A percentile compares a stretch with the other conserved stretches of the same genome.
Evolutionary conservation across 1,140 invertebrate genomes (phyloP).

Genomic region (Zaprionus davidi): DNA sequence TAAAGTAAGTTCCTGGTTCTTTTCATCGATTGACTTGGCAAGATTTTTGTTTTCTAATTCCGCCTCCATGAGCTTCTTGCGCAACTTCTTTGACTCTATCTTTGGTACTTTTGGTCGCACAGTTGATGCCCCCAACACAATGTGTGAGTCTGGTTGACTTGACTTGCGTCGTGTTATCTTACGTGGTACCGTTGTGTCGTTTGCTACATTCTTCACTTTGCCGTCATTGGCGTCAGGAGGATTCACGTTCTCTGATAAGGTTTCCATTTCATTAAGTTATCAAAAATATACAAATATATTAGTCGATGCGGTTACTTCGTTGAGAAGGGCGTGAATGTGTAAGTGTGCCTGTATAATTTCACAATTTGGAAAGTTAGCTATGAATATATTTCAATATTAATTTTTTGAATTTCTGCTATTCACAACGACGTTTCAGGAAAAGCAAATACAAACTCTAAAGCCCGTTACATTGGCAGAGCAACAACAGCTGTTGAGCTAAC

Average conservation of each 20-base stretch:
- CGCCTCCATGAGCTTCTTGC: conserved; percentile 59
- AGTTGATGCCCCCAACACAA: conserved; percentile 42
- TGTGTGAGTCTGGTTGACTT: conserved; percentile 32
- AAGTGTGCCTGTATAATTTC: conserved; percentile 38
- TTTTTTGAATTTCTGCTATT: conserved; percentile 32
- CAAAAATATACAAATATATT: conserved; percentile 32
- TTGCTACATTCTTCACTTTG: neutral
- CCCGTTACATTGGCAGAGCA: conserved; percentile 1
- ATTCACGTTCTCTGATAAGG: neutral
- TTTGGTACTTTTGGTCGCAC: conserved; percentile 45
- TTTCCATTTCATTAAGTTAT: conserved; percentile 34
- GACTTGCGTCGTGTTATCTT: conserved; percentile 37
- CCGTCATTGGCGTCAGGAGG: neutral
- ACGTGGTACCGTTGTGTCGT: neutral
- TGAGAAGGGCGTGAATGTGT: conserved; percentile 20
- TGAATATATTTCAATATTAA: conserved; percentile 27
- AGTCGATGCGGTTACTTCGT: conserved; percentile 1
- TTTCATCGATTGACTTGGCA: conserved; percentile 72
- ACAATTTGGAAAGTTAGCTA: conserved; percentile 40
- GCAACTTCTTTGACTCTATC: conserved; percentile 58
- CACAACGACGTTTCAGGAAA: conserved; percentile 35
- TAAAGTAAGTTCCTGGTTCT: conserved; percentile 85
- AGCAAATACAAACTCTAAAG: conserved; percentile 12
- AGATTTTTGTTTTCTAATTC: conserved; percentile 66
- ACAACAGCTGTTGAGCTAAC: conserved; percentile 4